Conservation (phyloP, 92 coral and sea anemone species). For the Epizoanthus scotinus region DNA sequence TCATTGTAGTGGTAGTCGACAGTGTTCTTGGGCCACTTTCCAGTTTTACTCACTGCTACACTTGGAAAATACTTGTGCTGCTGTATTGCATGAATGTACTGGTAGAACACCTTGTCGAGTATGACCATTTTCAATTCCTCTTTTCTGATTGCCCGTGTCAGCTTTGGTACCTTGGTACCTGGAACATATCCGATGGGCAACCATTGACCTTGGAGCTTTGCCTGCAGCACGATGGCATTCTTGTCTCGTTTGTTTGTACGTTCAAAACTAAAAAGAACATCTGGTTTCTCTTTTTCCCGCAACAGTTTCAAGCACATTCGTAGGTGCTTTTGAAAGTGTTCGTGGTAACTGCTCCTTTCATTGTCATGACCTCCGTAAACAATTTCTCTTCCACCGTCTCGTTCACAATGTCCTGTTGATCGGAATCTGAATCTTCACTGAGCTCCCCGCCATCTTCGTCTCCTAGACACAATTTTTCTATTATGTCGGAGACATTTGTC, state of each 20-base stretch:
- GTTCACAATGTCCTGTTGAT: background rate
- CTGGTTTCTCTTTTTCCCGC: background rate
- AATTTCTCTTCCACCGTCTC: constrained; percentile 28
- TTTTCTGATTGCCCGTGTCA: background rate
- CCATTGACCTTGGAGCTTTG: background rate
- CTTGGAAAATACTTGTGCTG: constrained; percentile 19
- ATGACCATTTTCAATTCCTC: background rate
- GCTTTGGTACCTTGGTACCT: constrained; percentile 8
- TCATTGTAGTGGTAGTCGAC: constrained; percentile 9
- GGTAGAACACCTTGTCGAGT: too few relatives aligned
- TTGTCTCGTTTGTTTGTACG: constrained; percentile 12
- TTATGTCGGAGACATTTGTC: constrained; percentile 6
- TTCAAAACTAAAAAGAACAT: background rate
- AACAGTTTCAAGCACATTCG: background rate
- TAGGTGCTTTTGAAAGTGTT: constrained; percentile 11
- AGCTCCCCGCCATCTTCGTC: constrained; percentile 12
- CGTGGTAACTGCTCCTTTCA: constrained; percentile 12
- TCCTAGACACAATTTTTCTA: constrained; percentile 12
- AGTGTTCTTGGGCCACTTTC: background rate
- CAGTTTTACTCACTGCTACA: background rate
- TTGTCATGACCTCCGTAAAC: constrained; percentile 27
- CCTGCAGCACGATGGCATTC: constrained; percentile 11
- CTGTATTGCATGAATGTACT: too few relatives aligned
- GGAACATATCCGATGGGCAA: constrained; percentile 2
- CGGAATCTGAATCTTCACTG: too few relatives aligned